Base-by-base conservation (phyloP, 1,140 invertebrate species). In the Cotesia chilonis region DNA sequence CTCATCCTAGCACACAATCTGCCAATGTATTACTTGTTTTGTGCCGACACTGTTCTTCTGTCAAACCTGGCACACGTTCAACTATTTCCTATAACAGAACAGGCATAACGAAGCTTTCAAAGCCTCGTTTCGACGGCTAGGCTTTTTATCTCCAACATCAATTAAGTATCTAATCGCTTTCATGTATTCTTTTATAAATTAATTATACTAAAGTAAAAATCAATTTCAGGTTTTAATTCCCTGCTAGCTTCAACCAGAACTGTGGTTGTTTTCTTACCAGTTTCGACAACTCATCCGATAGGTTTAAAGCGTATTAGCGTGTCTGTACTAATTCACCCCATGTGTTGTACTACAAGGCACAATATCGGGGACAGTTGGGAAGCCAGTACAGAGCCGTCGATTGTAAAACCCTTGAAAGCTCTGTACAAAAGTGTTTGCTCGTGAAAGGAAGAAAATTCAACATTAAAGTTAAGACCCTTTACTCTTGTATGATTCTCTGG, bases 321-420 rank as follows among this genome's bases (percentile, higher is more conserved):
- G 10, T 38, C 60, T 63, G 37, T 12, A 37, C 7, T 36, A 37
- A 63, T 63, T 63, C 14, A 37, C 60, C 60, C 35, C 57, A 20
- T 59, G 41, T 6, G 6, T 47, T 47, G 41, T 47, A 47, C 9
- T 59, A 59, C 57, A 20, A 59, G 57, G 9, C 37, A 37, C n/a
- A n/a, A 20, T 14, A 57, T 37, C 60, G 60, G 36, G 28, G 35
- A 63, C 10, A 10, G 28, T 41, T 6, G 35, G 6, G 60, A 37
- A 63, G 37, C 60, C 28, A 28, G 54, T 20, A 20, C n/a, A 20
- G 36, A 41, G 35, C 60, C 37, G 28, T 63, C 60, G 60, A 63
- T 63, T 63, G 60, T 63, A 63, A 63, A 63, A 36, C 36, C 60
- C 36, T 14, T 63, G 35, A 63, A 63, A 63, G 60, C 60, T 63